Conservation (phyloP, 2,113 vertebrate species). For the Spea multiplicata region DNA sequence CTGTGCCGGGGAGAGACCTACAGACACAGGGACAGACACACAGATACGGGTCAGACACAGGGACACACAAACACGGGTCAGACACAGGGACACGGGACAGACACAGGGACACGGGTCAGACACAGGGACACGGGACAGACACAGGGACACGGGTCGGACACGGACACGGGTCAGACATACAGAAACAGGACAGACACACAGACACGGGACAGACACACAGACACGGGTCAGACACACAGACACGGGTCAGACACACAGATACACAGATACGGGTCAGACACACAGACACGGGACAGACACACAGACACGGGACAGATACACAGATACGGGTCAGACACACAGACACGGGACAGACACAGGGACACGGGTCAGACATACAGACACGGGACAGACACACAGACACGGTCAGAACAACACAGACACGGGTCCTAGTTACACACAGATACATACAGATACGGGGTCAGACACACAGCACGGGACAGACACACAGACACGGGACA, state of each 20-base stretch:
- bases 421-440: too few species aligned
- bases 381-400: too few species aligned
- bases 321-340: not conserved
- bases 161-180: not conserved
- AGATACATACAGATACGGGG: too few species aligned
- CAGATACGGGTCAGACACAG: not conserved
- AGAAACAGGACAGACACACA: not conserved
- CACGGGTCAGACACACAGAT: not conserved
- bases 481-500: too few species aligned
- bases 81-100: not conserved
- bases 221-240: not conserved
- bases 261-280: not conserved
- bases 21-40: not conserved
- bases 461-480: too few species aligned
- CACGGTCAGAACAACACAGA: too few species aligned
- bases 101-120: too few species aligned
- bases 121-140: not conserved
- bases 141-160: not conserved
- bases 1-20: not conserved
- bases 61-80: not conserved
- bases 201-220: not conserved
- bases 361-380: too few species aligned
- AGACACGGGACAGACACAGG: not conserved
- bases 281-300: not conserved
- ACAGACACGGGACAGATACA: not conserved